Evolutionary conservation across 2,797 vertebrate species (phyloP), one percentile per base, ranked within the genome.

Genomic region (Leptodactylus fallax): DNA sequence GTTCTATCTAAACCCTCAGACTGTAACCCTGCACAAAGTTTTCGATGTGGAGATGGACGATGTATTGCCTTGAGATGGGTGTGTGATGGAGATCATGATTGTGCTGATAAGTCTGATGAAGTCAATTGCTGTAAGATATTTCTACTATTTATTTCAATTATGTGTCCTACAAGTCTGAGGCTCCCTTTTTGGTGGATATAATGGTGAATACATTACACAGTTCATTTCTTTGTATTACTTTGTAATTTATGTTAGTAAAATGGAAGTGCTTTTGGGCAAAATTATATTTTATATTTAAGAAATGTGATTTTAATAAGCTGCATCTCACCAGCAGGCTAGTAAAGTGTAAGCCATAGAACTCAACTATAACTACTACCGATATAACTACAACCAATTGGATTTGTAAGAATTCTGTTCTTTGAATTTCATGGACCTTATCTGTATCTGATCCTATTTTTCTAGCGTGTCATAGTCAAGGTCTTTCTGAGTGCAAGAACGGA

Each of bases 71-170:
- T 83, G 63, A 95, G 96, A 21, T 99, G 98, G 98, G 92, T 99
- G 72, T 99, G 98, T 88, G 98, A 99, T 6, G 98, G 98, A n/a
- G 98, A 99, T 93, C 96, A 97, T 3, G 98, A 99, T 93, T 99
- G 98, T 86, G 87, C 93, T 85, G 98, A 99, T 92, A 98, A 97
- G 90, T 98, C 96, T 12, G 98, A 99, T 5, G 98, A 99, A 92
- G 92, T 94, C 89, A 99, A 99, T 92, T 99, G 98, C 95, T 84
- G 82, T 69, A 74, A 84, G 82, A 47, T 27, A 60, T 84, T 45
- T 23, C 51, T 23, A 16, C 7, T 51, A 9, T 12, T 14, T 23
- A n/a, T 16, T 63, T 7, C 0, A 61, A 7, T 9, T 23, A 7
- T 12, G 23, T 51, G 7, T 3, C 36, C 19, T 0, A n/a, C 5